Evolutionary conservation across 2,888 invertebrate genomes (phyloP), one percentile per base, ranked within the genome.

Genomic region (Mayetiola destructor): DNA sequence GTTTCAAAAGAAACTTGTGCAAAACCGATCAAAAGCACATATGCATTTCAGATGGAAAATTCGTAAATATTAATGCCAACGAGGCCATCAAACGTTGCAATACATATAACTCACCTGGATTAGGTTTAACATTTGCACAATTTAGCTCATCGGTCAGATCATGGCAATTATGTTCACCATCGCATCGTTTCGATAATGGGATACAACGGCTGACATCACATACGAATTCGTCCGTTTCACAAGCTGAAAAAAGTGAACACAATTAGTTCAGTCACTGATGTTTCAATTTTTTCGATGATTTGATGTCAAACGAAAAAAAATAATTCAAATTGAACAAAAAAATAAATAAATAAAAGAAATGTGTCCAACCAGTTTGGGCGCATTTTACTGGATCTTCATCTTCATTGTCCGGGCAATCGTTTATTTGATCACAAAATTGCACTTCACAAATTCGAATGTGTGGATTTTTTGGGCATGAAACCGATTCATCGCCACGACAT

Each of bases 71-170:
- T n/a, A n/a, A n/a, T n/a, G n/a, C n/a, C n/a, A n/a, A n/a, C n/a
- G n/a, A n/a, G n/a, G n/a, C n/a, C n/a, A n/a, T n/a, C n/a, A n/a
- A n/a, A n/a, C n/a, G n/a, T n/a, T n/a, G n/a, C n/a, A n/a, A n/a
- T n/a, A n/a, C n/a, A n/a, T n/a, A n/a, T n/a, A n/a, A n/a, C n/a
- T n/a, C n/a, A 20, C 6, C 3, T 18, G 18, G 5, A 48, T 27
- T 4, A 10, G 27, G 10, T 27, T 52, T 52, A 54, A 30, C 32
- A 61, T 64, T 59, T 61, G 66, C 65, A 64, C 88, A 88, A 63
- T 76, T 75, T 3, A 70, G 67, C 67, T 87, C 86, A 64, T 88
- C 88, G 3, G 79, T 77, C 16, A 77, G 76, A 27, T 48, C 48
- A 2, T 6, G 5, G 16, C 48, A 48, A 5, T 48, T 27, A 64